These are phyloP conservation scores for Drosophila lutescens DNA, from an alignment of 2,888 invertebrate genomes.

Conservation along the genomic window DNA sequence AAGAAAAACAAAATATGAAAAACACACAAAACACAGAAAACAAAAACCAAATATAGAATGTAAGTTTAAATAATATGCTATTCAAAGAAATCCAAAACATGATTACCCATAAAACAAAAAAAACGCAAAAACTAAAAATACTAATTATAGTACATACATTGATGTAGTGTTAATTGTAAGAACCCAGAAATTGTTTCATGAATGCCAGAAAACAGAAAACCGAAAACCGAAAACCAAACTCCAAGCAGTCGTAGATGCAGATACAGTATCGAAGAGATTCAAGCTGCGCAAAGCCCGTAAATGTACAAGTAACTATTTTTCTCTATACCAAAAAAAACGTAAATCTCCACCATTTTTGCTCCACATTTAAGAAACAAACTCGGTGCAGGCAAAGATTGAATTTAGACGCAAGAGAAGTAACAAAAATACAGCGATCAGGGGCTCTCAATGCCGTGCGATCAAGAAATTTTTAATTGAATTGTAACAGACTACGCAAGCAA, in stretches of 20 bases:
- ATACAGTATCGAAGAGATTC: constrained; percentile 38
- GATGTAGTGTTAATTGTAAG: constrained; percentile 79
- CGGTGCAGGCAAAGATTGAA: constrained; percentile 57
- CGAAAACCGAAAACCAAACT: constrained; percentile 37
- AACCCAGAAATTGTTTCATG: constrained; percentile 55
- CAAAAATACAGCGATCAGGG: constrained; percentile 38
- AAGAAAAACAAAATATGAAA: constrained; percentile 32
- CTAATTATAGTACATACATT: constrained; percentile 80
- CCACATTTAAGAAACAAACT: constrained; percentile 65
- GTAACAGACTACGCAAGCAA: constrained; percentile 77
- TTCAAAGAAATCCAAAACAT: constrained; percentile 82
- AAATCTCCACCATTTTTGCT: constrained; percentile 78
- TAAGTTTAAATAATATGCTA: constrained; percentile 71
- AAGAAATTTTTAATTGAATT: constrained; percentile 65
- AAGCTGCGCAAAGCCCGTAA: constrained; percentile 56
- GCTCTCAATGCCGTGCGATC: constrained; percentile 52
- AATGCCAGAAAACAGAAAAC: constrained; percentile 42
- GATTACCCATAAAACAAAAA: constrained; percentile 63
- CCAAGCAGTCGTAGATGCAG: constrained; percentile 37
- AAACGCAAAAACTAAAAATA: constrained; percentile 70
- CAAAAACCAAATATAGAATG: constrained; percentile 31
- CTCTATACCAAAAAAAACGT: constrained; percentile 68
- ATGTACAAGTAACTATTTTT: constrained; percentile 79
- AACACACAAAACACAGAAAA: constrained; percentile 9
- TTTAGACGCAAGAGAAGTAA: constrained; percentile 9